These are phyloP conservation scores for Amblyopsis rosae DNA, from an alignment of 2,113 vertebrate genomes.

Conservation along the genomic window DNA sequence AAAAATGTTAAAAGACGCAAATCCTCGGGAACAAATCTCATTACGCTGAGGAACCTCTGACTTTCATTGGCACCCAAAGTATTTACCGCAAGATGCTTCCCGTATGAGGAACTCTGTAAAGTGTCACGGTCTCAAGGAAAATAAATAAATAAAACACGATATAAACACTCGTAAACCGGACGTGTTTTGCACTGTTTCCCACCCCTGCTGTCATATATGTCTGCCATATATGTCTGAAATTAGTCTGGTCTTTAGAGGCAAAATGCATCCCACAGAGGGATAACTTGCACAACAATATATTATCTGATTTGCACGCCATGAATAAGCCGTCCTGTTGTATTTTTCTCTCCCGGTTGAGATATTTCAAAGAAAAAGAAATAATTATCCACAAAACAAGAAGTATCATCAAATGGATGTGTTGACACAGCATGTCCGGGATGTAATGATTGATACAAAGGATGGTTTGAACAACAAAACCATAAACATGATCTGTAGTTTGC, in stretches of 20 bases:
- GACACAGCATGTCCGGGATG: constrained; percentile 28
- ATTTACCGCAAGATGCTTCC: constrained; percentile 36
- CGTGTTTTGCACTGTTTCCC: constrained; percentile 1
- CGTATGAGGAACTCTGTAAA: constrained; percentile 47
- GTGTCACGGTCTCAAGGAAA: constrained; percentile 39
- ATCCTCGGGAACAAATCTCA: constrained; percentile 78
- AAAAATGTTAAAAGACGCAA: constrained; percentile 70
- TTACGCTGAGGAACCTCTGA: constrained; percentile 62
- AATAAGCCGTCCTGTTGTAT: constrained; percentile 39
- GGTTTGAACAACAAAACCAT: constrained; percentile 14
- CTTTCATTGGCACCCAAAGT: constrained; percentile 38
- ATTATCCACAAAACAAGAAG: constrained; percentile 36
- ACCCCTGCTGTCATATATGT: constrained; percentile 59
- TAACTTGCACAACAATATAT: constrained; percentile 51
- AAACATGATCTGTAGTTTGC: constrained; percentile 14
- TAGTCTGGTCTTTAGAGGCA: constrained; percentile 22
- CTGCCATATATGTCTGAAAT: constrained; percentile 31
- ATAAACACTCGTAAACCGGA: not conserved
- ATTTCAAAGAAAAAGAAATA: constrained; percentile 49
- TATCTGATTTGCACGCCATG: constrained; percentile 58
- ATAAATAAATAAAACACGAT: constrained; percentile 9
- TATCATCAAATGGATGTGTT: constrained; percentile 36
- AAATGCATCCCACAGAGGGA: constrained; percentile 40
- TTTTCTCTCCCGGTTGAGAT: constrained; percentile 38
- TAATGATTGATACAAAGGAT: constrained; percentile 39